These are phyloP conservation scores for Agrenia bidenticulata DNA, from an alignment of 2,888 invertebrate species.

Conservation along the genomic window DNA sequence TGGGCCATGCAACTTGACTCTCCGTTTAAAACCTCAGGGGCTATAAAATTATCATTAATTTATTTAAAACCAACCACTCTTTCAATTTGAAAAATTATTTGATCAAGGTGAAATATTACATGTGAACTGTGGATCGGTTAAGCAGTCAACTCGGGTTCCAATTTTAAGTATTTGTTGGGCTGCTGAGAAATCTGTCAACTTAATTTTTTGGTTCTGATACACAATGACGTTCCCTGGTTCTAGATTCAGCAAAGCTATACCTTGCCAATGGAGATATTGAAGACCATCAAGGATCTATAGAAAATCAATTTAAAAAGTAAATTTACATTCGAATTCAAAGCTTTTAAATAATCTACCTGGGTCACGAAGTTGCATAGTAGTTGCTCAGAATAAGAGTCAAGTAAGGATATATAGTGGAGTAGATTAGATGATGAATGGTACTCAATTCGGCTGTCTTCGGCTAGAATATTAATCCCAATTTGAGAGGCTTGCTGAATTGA, in stretches of 20 bases:
- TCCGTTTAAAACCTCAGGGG: constrained; percentile 58
- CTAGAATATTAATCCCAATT: constrained; percentile 1
- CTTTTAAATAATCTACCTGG: constrained; percentile 14
- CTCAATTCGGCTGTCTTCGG: constrained; percentile 11
- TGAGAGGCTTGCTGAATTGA: constrained; percentile 11
- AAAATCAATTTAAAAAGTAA: neutral
- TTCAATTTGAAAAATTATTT: no score
- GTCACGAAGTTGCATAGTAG: constrained; percentile 16
- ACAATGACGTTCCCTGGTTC: constrained; percentile 42
- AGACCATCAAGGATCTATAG: constrained; percentile 73
- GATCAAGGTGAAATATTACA: no score
- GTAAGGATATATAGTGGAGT: constrained; percentile 18
- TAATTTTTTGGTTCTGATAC: constrained; percentile 60
- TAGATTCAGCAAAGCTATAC: constrained; percentile 66
- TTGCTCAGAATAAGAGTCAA: constrained; percentile 24
- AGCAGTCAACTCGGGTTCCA: constrained; percentile 58
- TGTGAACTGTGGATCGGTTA: constrained; percentile 62
- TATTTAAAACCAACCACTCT: neutral
- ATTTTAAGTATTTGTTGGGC: constrained; percentile 78
- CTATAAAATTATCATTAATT: constrained; percentile 23
- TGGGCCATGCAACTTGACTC: constrained; percentile 72
- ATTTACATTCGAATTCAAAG: no score
- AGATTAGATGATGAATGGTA: constrained; percentile 13
- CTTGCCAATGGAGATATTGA: constrained; percentile 85
- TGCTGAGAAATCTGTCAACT: constrained; percentile 88